phyloP scores from a whole-genome alignment of 2,113 vertebrate species.

The Stigmatopora argus region DNA sequence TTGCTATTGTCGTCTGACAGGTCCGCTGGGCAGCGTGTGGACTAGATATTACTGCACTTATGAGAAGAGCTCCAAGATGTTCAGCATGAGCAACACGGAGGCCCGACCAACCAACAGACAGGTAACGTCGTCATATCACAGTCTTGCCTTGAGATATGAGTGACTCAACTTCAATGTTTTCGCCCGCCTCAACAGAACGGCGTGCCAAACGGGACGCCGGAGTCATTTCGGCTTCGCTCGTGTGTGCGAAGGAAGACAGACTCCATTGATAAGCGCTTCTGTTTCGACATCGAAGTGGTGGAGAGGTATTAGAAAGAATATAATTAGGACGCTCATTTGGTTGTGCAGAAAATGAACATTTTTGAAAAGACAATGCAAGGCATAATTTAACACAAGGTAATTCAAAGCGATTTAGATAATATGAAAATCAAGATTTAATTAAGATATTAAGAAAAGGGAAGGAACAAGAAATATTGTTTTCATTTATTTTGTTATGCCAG shows the following conservation, averaged over 20 bases:
- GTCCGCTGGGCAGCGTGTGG: slow-evolving; percentile 93
- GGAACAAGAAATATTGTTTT: too few species aligned
- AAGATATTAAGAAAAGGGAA: too few species aligned
- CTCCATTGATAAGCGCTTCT: slow-evolving; percentile 97
- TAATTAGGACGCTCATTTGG: too few species aligned
- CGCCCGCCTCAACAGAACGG: slow-evolving; percentile 72
- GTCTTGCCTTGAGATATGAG: neutral
- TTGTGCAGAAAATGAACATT: too few species aligned
- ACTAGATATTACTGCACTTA: slow-evolving; percentile 95
- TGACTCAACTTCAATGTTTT: too few species aligned
- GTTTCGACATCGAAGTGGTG: slow-evolving; percentile 93
- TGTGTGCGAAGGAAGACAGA: slow-evolving; percentile 94
- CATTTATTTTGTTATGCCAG: too few species aligned
- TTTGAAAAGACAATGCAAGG: too few species aligned
- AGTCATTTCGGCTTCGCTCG: slow-evolving; percentile 88
- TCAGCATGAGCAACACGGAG: slow-evolving; percentile 90
- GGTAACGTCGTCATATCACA: slow-evolving; percentile 57
- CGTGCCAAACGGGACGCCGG: slow-evolving; percentile 72
- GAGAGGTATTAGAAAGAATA: slow-evolving; percentile 76
- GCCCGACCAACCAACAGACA: slow-evolving; percentile 86
- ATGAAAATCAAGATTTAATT: too few species aligned
- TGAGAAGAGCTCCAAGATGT: slow-evolving; percentile 89
- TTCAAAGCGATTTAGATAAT: too few species aligned
- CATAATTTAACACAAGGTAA: too few species aligned
- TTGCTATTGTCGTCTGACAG: slow-evolving; percentile 54